Conservation (phyloP, 2,113 vertebrate genomes). For the Anser brachyrhynchus region DNA sequence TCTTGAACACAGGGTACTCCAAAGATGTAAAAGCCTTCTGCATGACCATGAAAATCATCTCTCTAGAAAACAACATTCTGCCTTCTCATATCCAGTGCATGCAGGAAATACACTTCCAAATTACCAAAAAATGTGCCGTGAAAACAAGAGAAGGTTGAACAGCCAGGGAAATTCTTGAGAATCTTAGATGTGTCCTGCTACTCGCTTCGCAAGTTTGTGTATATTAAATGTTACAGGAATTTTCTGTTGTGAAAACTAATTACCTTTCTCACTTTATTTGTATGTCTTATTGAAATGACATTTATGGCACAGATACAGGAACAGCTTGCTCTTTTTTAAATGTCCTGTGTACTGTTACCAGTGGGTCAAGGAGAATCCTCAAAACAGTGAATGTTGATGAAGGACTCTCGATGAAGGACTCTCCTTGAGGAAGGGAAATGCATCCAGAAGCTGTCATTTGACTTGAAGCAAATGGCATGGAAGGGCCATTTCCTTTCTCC, state of each 20-base stretch:
- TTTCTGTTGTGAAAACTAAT: background rate
- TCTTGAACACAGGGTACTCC: background rate
- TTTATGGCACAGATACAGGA: background rate
- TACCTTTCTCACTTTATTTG: background rate
- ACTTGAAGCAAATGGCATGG: background rate
- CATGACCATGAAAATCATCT: background rate
- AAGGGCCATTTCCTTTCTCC: background rate
- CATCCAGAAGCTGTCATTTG: background rate
- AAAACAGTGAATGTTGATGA: background rate
- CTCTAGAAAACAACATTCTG: background rate
- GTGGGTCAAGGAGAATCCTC: background rate
- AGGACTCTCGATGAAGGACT: background rate
- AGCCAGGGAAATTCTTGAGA: background rate
- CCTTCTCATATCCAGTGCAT: background rate
- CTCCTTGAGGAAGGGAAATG: background rate
- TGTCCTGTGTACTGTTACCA: background rate
- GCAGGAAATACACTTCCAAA: background rate
- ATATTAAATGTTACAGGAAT: background rate
- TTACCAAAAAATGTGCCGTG: background rate
- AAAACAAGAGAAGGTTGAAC: background rate
- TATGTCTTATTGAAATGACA: background rate
- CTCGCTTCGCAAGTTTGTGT: background rate
- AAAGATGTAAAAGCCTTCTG: background rate
- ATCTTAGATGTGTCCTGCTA: rapidly evolving
- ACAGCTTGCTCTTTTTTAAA: background rate